Base-by-base conservation (phyloP, 2,888 invertebrate species). In the Mythimna ferrago region DNA sequence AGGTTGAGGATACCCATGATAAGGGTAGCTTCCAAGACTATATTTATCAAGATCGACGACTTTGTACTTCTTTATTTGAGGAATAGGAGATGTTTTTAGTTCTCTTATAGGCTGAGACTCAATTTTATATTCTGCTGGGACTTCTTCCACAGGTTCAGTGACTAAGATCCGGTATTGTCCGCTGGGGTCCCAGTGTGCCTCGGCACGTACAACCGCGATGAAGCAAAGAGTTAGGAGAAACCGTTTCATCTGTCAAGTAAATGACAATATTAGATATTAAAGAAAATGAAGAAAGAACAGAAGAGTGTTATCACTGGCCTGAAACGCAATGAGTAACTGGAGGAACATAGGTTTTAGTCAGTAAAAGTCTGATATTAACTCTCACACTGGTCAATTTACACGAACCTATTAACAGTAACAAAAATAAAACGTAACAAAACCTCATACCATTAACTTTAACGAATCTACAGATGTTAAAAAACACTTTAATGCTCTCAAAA, bases 201-300 rank as follows among this genome's bases (percentile, higher is more conserved):
- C 82, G 7, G 88, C 87, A 6, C 77, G 51, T 16, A 77, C 71
- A 4, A 81, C 75, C n/a, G 84, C 80, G 32, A 84, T 32, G 66
- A 83, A 51, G 14, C 84, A 77, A 14, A 83, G 56, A 10, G 86
- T 38, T 5, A 86, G 44, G 0, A 87, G 57, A 19, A 86, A 32
- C 54, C 87, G 53, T 80, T 86, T 89, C 90, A 90, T 90, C 90
- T 90, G 85, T 21, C 38, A 83, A 86, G 35, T 65, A 68, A 80
- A 51, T 41, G 0, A 35, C 3, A 35, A 44, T 62, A 51, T 56
- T 53, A 48, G 48, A 6, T 48, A 48, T 5, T 6, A 48, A 48
- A 14, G 38, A 38, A 38, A 38, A 38, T 38, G 1, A 38, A 38
- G 9, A 9, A 38, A 38, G 38, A 38, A 38, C 1, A 38, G 38